These are phyloP conservation scores for Prosopocoilus inquinatus DNA, from an alignment of 2,888 invertebrate genomes.

Conservation along the genomic window DNA sequence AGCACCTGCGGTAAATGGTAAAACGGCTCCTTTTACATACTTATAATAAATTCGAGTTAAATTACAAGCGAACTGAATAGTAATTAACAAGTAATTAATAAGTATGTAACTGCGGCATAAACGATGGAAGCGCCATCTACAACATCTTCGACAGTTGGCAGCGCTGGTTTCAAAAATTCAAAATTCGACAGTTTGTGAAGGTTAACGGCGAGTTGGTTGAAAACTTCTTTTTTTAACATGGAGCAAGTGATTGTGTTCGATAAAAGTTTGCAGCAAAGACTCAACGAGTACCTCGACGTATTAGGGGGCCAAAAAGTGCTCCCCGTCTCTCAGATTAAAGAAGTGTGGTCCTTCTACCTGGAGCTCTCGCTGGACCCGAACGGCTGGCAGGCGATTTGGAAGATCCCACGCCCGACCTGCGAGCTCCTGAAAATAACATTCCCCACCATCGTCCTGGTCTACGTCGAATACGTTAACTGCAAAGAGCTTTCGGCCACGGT, in stretches of 20 bases:
- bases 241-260: conserved; percentile 58
- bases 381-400: conserved; percentile 72
- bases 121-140: no score
- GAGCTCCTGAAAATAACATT: conserved; percentile 63
- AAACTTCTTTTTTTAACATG: conserved; percentile 44
- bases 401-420: conserved; percentile 63
- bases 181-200: no score
- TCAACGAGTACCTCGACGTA: conserved; percentile 56
- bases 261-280: conserved; percentile 57
- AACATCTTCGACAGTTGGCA: no score
- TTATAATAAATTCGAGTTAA: no score
- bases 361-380: conserved; percentile 63
- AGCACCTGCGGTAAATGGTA: no score
- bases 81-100: no score
- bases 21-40: no score
- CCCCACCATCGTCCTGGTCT: conserved; percentile 62
- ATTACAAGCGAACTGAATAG: no score
- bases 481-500: conserved; percentile 57
- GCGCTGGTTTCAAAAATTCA: no score
- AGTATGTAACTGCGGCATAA: no score
- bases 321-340: conserved; percentile 53
- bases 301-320: conserved; percentile 49
- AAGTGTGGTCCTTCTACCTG: conserved; percentile 57
- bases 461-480: conserved; percentile 59
- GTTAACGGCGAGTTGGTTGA: no score